Evolutionary conservation across 2,797 vertebrate genomes (phyloP).

Genomic region (Scolopax bukidnonensis): DNA sequence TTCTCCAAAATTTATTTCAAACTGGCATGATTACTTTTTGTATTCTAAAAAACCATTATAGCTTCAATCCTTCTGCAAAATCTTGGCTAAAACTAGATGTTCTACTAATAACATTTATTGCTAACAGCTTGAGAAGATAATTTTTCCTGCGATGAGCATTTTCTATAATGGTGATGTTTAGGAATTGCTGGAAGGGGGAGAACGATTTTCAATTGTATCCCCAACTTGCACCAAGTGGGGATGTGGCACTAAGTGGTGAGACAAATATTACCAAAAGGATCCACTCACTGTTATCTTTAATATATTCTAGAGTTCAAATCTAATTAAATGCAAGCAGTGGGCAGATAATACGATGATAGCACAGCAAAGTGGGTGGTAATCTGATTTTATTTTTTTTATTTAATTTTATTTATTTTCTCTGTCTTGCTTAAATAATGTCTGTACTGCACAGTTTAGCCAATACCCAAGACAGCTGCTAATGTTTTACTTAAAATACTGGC

Average conservation of each 20-base stretch:
- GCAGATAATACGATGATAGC: background rate
- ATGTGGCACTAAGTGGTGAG: background rate
- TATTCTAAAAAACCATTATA: background rate
- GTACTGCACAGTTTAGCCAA: background rate
- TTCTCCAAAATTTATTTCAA: background rate
- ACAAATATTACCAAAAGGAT: background rate
- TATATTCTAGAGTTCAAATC: background rate
- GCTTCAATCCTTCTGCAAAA: background rate
- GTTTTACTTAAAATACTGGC: background rate
- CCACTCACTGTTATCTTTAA: background rate
- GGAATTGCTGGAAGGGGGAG: background rate
- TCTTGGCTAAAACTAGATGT: background rate
- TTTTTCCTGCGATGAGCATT: background rate
- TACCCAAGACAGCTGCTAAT: background rate
- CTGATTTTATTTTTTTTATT: background rate
- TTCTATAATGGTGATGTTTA: background rate
- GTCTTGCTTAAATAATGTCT: background rate
- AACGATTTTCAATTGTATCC: background rate
- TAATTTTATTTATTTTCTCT: background rate
- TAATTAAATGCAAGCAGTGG: background rate
- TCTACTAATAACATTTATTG: background rate
- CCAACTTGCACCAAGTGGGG: background rate
- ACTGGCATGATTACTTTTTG: background rate
- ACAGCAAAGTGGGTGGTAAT: background rate
- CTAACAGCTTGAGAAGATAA: background rate